These are phyloP conservation scores for Maniola jurtina DNA, from an alignment of 1,140 invertebrate species.

Conservation along the genomic window DNA sequence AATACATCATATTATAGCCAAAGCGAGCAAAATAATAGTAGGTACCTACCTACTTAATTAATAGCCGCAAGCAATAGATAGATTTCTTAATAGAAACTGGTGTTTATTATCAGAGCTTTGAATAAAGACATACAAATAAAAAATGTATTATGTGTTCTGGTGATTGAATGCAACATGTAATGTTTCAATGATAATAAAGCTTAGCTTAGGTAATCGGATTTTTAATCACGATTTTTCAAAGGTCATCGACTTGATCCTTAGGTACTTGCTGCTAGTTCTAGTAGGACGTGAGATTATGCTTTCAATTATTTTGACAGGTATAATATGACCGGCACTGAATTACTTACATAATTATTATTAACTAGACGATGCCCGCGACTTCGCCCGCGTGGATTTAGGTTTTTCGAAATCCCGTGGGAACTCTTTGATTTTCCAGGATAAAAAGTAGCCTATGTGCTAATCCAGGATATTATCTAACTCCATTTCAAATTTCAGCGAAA, in stretches of 20 bases:
- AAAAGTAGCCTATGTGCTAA: too few species aligned
- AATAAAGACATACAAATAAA: slow-evolving; percentile 12
- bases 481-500: too few species aligned
- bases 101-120: slow-evolving; percentile 1
- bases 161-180: slow-evolving; percentile 8
- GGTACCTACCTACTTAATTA: slow-evolving; percentile 1
- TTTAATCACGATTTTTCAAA: neutral
- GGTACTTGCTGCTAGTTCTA: too few species aligned
- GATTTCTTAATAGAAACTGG: slow-evolving; percentile 15
- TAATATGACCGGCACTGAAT: neutral
- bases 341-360: neutral
- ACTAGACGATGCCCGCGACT: too few species aligned
- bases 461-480: too few species aligned
- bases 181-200: neutral
- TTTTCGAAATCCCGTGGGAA: too few species aligned
- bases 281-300: neutral
- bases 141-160: slow-evolving; percentile 10
- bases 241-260: slow-evolving; percentile 1
- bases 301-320: neutral
- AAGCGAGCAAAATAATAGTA: slow-evolving; percentile 13
- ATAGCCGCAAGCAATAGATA: slow-evolving; percentile 9
- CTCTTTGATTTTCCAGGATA: too few species aligned
- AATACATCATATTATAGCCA: slow-evolving; percentile 7
- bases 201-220: neutral
- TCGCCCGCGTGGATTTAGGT: too few species aligned